Conservation (phyloP, 2,797 vertebrate genomes). For the Ambastaia sidthimunki region DNA sequence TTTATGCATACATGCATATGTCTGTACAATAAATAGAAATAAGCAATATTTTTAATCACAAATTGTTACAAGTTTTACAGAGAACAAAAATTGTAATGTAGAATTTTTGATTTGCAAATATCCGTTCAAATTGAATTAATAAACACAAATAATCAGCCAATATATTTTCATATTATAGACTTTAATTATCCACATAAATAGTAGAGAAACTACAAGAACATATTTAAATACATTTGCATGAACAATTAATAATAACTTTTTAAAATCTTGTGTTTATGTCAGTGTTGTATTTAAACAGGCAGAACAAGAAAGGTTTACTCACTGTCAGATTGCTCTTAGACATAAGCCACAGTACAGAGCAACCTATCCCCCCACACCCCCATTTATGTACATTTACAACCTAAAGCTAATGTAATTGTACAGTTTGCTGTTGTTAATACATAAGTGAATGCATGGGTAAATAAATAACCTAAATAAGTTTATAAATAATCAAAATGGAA, state of each 20-base stretch:
- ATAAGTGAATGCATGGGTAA: conserved; percentile 44
- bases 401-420: conserved; percentile 55
- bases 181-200: conserved; percentile 96
- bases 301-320: conserved; percentile 49
- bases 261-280: conserved; percentile 55
- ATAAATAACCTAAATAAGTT: conserved; percentile 46
- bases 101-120: too few species aligned
- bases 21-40: too few species aligned
- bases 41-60: too few species aligned
- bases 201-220: conserved; percentile 98
- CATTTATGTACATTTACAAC: conserved; percentile 37
- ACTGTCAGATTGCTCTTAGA: conserved; percentile 54
- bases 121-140: too few species aligned
- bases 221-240: conserved; percentile 97
- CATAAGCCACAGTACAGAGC: conserved; percentile 53
- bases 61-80: too few species aligned
- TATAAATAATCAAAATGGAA: conserved; percentile 51
- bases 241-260: conserved; percentile 80
- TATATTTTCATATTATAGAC: conserved; percentile 77
- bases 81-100: too few species aligned
- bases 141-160: background rate
- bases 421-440: conserved; percentile 49
- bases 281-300: conserved; percentile 60
- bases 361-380: conserved; percentile 20
- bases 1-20: too few species aligned